A percentile compares a stretch with the other conserved stretches of the same genome.
Evolutionary conservation across 2,113 vertebrate species (phyloP).

Genomic region (Bettongia penicillata): DNA sequence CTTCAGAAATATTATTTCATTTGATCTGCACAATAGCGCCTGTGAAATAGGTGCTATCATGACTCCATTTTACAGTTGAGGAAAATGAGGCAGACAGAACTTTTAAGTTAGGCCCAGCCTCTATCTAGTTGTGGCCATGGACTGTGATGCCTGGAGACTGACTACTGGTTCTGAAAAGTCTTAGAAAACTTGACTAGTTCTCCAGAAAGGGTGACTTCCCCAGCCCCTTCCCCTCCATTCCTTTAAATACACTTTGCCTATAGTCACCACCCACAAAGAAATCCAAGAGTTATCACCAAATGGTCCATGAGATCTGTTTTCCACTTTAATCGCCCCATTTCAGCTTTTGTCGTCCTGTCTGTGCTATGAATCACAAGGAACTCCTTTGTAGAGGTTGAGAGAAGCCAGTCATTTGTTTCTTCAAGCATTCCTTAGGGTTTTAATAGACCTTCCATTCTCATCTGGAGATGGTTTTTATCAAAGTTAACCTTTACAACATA

Average conservation of each 20-base stretch:
- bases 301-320: neutral
- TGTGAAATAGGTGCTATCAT: neutral
- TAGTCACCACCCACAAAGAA: neutral
- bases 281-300: neutral
- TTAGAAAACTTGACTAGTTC: neutral
- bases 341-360: neutral
- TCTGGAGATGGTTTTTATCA: neutral
- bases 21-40: neutral
- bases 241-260: neutral
- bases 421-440: constrained; percentile 31
- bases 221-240: neutral
- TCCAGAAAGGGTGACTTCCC: neutral
- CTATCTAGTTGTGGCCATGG: neutral
- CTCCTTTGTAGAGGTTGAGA: neutral
- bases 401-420: neutral
- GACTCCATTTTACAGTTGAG: neutral
- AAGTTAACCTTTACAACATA: neutral
- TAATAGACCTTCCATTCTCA: neutral
- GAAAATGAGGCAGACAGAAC: neutral
- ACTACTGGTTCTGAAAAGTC: neutral
- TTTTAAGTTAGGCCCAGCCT: neutral
- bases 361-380: neutral
- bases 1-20: neutral
- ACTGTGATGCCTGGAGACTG: neutral
- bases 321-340: neutral